These are phyloP conservation scores for Lordiphosa stackelbergi DNA, from an alignment of 1,140 invertebrate genomes.

Conservation along the genomic window DNA sequence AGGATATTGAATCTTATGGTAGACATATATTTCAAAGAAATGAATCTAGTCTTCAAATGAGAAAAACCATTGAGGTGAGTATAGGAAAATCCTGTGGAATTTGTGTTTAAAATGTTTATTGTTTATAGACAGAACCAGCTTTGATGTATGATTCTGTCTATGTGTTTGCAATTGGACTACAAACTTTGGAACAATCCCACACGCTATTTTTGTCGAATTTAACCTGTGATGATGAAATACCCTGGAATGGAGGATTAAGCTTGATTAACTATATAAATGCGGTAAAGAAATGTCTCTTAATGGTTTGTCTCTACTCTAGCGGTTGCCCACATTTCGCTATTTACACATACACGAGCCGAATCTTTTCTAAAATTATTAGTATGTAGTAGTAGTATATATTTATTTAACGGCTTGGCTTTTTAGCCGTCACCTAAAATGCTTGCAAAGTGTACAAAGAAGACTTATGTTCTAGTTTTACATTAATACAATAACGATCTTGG, in stretches of 20 bases:
- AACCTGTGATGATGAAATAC: slow-evolving; percentile 88
- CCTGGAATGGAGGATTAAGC: slow-evolving; percentile 91
- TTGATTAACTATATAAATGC: slow-evolving; percentile 95
- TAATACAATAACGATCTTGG: no score
- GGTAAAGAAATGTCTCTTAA: slow-evolving; percentile 78
- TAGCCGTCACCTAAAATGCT: no score
- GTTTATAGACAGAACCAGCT: slow-evolving; percentile 90
- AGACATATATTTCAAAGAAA: slow-evolving; percentile 16
- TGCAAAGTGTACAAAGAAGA: no score
- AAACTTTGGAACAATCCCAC: slow-evolving; percentile 82
- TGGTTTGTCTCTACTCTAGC: no score
- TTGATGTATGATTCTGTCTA: slow-evolving; percentile 94
- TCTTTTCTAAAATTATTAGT: no score
- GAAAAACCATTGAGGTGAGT: slow-evolving; percentile 47
- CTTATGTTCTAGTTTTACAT: no score
- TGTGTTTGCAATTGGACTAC: slow-evolving; percentile 90
- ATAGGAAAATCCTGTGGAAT: no score
- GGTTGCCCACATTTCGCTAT: no score
- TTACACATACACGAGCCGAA: no score
- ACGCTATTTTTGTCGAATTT: slow-evolving; percentile 82
- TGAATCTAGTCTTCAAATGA: slow-evolving; percentile 1
- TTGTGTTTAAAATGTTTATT: not conserved
- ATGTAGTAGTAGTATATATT: no score
- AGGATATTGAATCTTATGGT: slow-evolving; percentile 84
- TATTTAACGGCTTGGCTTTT: no score